Evolutionary conservation across 2,113 vertebrate species (phyloP).

Genomic region (Sula dactylatra): DNA sequence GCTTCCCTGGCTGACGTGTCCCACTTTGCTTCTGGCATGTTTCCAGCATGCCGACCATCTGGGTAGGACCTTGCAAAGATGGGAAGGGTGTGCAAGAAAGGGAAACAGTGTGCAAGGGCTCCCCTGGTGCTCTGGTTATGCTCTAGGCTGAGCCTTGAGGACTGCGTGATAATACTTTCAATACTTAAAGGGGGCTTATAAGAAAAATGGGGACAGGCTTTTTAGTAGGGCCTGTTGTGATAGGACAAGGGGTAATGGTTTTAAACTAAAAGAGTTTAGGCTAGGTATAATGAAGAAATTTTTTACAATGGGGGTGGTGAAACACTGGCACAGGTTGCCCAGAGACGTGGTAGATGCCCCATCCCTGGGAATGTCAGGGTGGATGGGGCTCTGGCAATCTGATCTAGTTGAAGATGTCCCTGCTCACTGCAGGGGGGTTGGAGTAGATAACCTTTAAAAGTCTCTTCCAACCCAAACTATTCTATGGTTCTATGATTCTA

Average conservation of each 20-base stretch:
- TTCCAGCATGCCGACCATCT: neutral
- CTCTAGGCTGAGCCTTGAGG: neutral
- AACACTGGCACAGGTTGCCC: neutral
- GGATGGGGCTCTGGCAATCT: neutral
- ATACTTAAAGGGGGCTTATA: neutral
- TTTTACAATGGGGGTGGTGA: neutral
- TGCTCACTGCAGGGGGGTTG: neutral
- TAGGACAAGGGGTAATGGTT: neutral
- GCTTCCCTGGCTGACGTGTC: neutral
- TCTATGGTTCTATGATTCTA: neutral
- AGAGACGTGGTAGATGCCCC: neutral
- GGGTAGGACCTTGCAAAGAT: neutral
- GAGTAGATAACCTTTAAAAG: no score
- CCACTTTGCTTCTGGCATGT: neutral
- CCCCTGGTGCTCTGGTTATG: neutral
- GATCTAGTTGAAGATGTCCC: neutral
- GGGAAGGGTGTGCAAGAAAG: neutral
- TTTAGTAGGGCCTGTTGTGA: neutral
- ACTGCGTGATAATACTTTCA: neutral
- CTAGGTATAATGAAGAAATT: neutral
- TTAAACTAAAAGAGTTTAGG: neutral
- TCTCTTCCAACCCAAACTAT: no score
- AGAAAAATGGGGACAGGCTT: neutral
- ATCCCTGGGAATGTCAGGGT: neutral
- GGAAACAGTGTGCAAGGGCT: neutral